A percentile compares a stretch with the other conserved stretches of the same genome.
Evolutionary conservation across 2,113 vertebrate genomes (phyloP).

Genomic region (Corapipo altera): DNA sequence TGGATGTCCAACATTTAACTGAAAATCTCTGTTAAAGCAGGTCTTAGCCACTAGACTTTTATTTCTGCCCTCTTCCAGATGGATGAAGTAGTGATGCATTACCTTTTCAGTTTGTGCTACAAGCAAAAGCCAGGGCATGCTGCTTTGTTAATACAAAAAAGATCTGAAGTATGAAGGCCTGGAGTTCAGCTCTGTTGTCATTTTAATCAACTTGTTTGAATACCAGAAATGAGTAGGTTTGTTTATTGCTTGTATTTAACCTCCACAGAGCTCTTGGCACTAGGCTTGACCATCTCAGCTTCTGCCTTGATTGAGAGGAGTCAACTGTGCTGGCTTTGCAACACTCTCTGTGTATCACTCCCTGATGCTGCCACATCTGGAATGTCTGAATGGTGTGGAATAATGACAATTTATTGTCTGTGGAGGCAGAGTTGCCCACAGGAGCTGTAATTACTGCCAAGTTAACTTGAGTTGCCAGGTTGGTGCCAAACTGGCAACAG

Average conservation of each 20-base stretch:
- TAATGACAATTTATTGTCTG: background rate
- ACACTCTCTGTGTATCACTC: background rate
- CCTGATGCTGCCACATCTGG: background rate
- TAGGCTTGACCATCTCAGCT: background rate
- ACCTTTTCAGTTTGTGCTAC: background rate
- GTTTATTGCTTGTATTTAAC: background rate
- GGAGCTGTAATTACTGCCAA: background rate
- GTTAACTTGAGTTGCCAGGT: background rate
- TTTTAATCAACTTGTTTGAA: background rate
- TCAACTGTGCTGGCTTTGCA: background rate
- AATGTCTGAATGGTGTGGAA: background rate
- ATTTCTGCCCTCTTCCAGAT: constrained; percentile 6
- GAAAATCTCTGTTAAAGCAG: constrained; percentile 22
- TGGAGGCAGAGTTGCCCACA: background rate
- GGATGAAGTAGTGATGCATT: background rate
- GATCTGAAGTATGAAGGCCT: background rate
- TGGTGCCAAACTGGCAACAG: background rate
- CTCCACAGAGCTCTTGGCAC: background rate
- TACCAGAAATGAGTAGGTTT: background rate
- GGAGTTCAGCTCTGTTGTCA: background rate
- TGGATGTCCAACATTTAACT: constrained; percentile 29
- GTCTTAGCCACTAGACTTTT: background rate
- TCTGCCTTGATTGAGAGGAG: background rate
- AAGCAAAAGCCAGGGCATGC: background rate
- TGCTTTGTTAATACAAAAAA: background rate